Evolutionary conservation across 2,797 vertebrate species (phyloP).

Genomic region (Chelonia mydas): DNA sequence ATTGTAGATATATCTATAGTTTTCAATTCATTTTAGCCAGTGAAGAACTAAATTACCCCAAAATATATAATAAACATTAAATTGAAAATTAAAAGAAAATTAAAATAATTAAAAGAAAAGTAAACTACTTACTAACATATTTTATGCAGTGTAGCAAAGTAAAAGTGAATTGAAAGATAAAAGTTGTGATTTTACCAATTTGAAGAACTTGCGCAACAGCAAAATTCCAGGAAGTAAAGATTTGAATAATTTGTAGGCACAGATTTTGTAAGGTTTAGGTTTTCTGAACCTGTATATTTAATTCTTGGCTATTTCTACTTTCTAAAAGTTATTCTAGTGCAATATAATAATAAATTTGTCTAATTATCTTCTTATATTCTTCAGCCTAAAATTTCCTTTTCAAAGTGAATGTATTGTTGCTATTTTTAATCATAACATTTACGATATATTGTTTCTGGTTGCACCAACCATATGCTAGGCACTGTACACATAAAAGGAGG

Average conservation of each 20-base stretch:
- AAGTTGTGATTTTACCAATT: neutral
- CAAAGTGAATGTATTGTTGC: neutral
- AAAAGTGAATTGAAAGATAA: constrained; percentile 15
- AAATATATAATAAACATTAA: neutral
- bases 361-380: neutral
- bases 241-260: neutral
- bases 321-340: neutral
- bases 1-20: neutral
- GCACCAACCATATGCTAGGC: neutral
- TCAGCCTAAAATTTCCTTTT: neutral
- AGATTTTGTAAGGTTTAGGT: neutral
- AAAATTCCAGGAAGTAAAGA: neutral
- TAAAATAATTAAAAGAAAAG: neutral
- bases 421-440: neutral
- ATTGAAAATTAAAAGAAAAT: neutral
- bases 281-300: neutral
- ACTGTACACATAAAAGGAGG: neutral
- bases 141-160: neutral
- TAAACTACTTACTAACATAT: neutral
- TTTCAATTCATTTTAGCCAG: constrained; percentile 28
- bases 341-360: neutral
- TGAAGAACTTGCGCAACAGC: neutral
- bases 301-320: neutral
- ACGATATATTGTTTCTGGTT: neutral
- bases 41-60: constrained; percentile 25